Percentiles rank a stretch among this genome's conserved stretches.
Evolutionary conservation across 2,888 invertebrate genomes (phyloP).

Genomic region (Scaptomyza cyrtandrae): DNA sequence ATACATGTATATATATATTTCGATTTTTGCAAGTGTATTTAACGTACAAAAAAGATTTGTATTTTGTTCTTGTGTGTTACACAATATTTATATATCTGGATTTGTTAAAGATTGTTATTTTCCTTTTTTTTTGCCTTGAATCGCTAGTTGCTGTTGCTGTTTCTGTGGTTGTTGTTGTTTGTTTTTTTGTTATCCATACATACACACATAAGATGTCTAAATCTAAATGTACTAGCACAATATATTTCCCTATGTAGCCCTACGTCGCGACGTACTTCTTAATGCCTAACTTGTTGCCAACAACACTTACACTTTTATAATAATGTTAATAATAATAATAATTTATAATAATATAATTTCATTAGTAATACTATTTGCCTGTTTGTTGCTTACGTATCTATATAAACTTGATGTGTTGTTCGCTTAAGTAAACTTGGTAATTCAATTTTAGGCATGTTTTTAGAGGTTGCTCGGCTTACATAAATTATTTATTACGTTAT

Average conservation of each 20-base stretch:
- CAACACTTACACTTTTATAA: constrained; percentile 16
- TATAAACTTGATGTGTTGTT: constrained; percentile 42
- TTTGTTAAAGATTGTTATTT: constrained; percentile 39
- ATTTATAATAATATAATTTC: constrained; percentile 47
- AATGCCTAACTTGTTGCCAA: constrained; percentile 45
- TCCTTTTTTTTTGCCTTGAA: neutral
- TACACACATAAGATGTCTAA: constrained; percentile 25
- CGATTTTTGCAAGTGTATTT: constrained; percentile 38
- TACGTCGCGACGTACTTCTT: constrained; percentile 25
- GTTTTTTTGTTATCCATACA: neutral
- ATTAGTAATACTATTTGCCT: constrained; percentile 65
- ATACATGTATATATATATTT: constrained; percentile 39
- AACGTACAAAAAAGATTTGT: constrained; percentile 54
- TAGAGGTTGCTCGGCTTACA: constrained; percentile 56
- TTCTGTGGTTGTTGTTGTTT: neutral
- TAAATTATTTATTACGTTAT: constrained; percentile 22
- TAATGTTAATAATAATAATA: constrained; percentile 40
- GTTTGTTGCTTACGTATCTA: constrained; percentile 25
- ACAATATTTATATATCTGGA: constrained; percentile 58
- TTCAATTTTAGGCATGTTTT: constrained; percentile 55
- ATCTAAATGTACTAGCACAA: constrained; percentile 26
- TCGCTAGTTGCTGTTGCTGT: constrained; percentile 4
- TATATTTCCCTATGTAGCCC: constrained; percentile 56
- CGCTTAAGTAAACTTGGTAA: constrained; percentile 30
- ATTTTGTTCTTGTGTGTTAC: constrained; percentile 33